phyloP scores from a whole-genome alignment of 92 coral and sea anemone species.

The Phenganax subtilis region DNA sequence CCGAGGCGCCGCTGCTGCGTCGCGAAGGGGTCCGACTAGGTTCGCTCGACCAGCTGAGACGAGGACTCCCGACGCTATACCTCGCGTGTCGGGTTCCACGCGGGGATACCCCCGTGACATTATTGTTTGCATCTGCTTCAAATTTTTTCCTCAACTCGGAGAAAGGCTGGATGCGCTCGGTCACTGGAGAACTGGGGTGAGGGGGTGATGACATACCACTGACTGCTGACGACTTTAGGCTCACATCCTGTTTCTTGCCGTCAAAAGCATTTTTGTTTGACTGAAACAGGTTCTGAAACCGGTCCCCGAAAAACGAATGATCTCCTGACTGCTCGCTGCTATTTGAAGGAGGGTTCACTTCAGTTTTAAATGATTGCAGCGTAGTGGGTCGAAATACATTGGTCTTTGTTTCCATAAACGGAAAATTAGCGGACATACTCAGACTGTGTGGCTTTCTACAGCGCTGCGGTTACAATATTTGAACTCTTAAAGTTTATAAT shows the following conservation, averaged over 20 bases:
- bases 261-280: constrained; percentile 13
- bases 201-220: constrained; percentile 9
- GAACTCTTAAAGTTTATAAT: too few species aligned
- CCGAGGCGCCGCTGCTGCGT: constrained; percentile 24
- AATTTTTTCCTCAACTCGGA: constrained; percentile 23
- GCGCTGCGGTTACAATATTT: too few species aligned
- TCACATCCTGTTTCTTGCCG: constrained; percentile 11
- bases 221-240: constrained; percentile 25
- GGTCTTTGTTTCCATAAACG: neutral
- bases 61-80: constrained; percentile 5
- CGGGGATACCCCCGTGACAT: neutral
- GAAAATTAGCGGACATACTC: neutral
- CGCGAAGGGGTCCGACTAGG: constrained; percentile 25
- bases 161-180: constrained; percentile 30
- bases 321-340: neutral
- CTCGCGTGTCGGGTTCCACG: constrained; percentile 24
- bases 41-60: constrained; percentile 25
- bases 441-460: too few species aligned
- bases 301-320: constrained; percentile 13
- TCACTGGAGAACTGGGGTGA: constrained; percentile 28
- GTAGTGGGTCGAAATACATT: constrained; percentile 5
- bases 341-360: neutral
- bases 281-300: constrained; percentile 29
- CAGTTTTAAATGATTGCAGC: constrained; percentile 22
- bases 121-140: constrained; percentile 15